phyloP scores from a whole-genome alignment of 2,113 vertebrate species.

The Aegithalos caudatus region DNA sequence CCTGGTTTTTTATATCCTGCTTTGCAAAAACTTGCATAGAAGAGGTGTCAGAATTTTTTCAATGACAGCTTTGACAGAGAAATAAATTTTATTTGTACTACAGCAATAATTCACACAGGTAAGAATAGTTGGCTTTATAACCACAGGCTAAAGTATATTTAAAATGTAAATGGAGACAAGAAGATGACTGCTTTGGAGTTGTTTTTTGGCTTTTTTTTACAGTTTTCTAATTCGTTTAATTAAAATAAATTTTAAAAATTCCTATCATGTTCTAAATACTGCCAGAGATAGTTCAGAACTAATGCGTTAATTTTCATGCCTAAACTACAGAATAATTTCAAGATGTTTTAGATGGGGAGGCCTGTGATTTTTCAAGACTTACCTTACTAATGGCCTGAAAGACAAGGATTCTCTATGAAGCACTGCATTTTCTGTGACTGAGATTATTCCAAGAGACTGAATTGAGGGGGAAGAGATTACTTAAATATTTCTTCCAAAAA shows the following conservation, averaged over 20 bases:
- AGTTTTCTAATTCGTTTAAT: not conserved
- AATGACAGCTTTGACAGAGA: not conserved
- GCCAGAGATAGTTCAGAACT: not conserved
- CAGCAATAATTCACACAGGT: not conserved
- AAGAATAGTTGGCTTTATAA: not conserved
- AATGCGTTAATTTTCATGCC: not conserved
- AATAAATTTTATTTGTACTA: not conserved
- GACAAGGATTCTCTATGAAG: not conserved
- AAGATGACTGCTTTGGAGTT: not conserved
- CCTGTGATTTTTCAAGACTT: not conserved
- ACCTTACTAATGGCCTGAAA: not conserved
- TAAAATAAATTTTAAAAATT: not conserved
- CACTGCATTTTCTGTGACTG: not conserved
- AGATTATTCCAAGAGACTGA: not conserved
- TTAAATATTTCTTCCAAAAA: not conserved
- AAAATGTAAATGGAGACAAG: not conserved
- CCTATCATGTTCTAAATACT: not conserved
- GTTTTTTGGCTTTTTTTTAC: no score
- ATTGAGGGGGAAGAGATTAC: not conserved
- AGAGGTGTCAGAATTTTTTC: not conserved
- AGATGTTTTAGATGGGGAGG: not conserved
- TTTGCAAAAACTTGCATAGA: not conserved
- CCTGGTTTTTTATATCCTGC: not conserved
- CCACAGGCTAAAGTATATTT: not conserved
- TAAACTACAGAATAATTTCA: not conserved